Evolutionary conservation across 2,113 vertebrate species (phyloP), one percentile per base, ranked within the genome.

Genomic region (Zosterops lateralis): DNA sequence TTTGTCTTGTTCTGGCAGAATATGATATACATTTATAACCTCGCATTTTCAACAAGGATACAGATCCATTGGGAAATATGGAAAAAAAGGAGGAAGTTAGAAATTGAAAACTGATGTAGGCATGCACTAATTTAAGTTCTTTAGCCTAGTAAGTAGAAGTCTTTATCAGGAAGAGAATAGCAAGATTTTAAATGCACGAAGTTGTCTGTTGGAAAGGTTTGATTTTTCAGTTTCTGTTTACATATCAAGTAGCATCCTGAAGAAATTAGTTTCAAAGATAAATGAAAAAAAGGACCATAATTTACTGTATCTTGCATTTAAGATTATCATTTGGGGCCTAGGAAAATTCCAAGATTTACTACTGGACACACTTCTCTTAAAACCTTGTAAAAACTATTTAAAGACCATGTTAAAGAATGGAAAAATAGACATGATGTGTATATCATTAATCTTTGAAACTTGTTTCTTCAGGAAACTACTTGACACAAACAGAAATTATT

Each of bases 1-100:
- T 61, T 79, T 0, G 1, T 48, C 4, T 83, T 74, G 16, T 45
- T 75, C 17, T 42, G 25, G 12, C 11, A 71, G 18, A 84, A 51
- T 40, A 21, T 15, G 9, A 26, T 42, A n/a, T 10, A 14, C 1
- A 15, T 56, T 72, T 56, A 24, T n/a, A 54, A 47, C 17, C 11
- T 42, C 0, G 0, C 4, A 17, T 51, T 61, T 66, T 72, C 0
- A 1, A 28, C 3, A 42, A 42, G 7, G 7, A 29, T 61, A 45
- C 19, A 47, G 38, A 57, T 64, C 12, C 17, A 48, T 66, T 51
- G 17, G 40, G 22, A 60, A 81, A 72, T 47, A 51, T 3, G 10
- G 25, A 36, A 62, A 61, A 56, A 40, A 88, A 32, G 0, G 10
- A 54, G 5, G 17, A 50, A 18, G 9, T 34, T 56, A 71, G 21